Evolutionary conservation across 2,888 invertebrate species (phyloP).

Genomic region (Synergus itoensis): DNA sequence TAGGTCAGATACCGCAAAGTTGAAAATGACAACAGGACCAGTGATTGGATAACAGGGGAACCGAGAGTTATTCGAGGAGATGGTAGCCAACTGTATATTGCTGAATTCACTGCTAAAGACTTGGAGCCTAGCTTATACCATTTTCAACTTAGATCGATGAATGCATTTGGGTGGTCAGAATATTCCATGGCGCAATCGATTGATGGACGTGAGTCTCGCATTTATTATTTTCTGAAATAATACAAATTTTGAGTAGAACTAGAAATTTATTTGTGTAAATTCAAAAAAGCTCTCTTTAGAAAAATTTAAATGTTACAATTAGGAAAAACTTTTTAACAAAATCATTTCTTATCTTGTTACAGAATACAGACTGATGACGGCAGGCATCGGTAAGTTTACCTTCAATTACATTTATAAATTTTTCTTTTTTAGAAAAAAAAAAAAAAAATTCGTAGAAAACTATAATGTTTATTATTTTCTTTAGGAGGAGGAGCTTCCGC

Average conservation of each 20-base stretch:
- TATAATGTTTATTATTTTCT: constrained; percentile 35
- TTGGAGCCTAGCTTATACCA: constrained; percentile 63
- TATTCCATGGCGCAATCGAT: constrained; percentile 62
- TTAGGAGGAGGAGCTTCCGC: constrained; percentile 51
- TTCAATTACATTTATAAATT: background rate
- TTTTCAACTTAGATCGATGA: constrained; percentile 66
- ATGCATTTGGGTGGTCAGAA: constrained; percentile 70
- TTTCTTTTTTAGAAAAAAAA: background rate
- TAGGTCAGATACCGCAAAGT: constrained; percentile 68
- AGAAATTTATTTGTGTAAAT: background rate
- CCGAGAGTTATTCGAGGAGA: constrained; percentile 64
- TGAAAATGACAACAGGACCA: constrained; percentile 48
- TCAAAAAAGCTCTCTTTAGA: background rate
- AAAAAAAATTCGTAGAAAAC: background rate
- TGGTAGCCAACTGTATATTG: constrained; percentile 63
- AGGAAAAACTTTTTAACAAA: background rate
- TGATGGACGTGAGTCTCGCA: constrained; percentile 60
- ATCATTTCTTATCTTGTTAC: constrained; percentile 3
- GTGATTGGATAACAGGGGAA: constrained; percentile 57
- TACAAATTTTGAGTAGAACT: no score
- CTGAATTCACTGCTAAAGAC: constrained; percentile 62
- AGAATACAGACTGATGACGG: background rate
- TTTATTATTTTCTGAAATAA: background rate
- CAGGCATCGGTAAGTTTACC: constrained; percentile 27
- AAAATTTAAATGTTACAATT: background rate